These are phyloP conservation scores for Burhinus bistriatus DNA, from an alignment of 2,113 vertebrate genomes.

Conservation along the genomic window DNA sequence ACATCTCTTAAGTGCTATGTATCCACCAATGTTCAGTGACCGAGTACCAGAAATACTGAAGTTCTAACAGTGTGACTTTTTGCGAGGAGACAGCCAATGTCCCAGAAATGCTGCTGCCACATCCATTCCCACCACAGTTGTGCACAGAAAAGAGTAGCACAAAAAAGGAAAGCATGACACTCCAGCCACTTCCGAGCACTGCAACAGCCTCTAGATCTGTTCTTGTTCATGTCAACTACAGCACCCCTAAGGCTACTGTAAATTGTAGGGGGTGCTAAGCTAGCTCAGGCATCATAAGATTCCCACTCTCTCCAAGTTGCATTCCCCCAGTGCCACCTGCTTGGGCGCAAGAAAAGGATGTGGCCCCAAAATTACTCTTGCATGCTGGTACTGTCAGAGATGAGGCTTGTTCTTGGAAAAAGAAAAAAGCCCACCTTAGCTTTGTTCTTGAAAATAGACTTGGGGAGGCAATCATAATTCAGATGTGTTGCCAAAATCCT, in stretches of 20 bases:
- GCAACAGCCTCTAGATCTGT: background rate
- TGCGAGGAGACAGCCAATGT: background rate
- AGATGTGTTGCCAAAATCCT: slow-evolving; percentile 70
- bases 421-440: slow-evolving; percentile 20
- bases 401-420: background rate
- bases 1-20: background rate
- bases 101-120: background rate
- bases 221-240: background rate
- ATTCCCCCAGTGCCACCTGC: background rate
- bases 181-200: background rate
- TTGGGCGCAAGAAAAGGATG: background rate
- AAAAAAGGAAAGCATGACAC: background rate
- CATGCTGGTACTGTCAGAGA: background rate
- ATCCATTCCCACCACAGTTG: background rate
- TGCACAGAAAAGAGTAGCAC: background rate
- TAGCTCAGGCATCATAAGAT: background rate
- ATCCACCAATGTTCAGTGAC: background rate
- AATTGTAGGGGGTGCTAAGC: background rate
- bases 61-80: background rate
- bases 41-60: background rate
- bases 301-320: background rate
- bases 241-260: background rate
- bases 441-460: slow-evolving; percentile 64
- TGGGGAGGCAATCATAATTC: slow-evolving; percentile 55
- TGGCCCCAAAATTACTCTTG: background rate